Base-by-base conservation (phyloP, 2,113 vertebrate species). In the Alosa alosa region DNA sequence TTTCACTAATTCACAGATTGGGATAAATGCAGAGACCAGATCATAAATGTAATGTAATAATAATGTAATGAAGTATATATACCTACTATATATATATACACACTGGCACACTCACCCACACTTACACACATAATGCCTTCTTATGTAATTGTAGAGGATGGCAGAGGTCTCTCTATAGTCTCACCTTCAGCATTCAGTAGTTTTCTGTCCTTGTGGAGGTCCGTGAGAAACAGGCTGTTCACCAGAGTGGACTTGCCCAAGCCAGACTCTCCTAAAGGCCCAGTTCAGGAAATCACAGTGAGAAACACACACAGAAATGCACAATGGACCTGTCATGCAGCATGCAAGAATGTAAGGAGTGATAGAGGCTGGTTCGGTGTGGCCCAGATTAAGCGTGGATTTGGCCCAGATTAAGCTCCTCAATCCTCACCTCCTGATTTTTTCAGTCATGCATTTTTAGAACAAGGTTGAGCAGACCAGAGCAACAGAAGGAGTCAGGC, bases 211-310 rank as follows among this genome's bases (percentile, higher is more conserved):
- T 99, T 99, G 94, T 99, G 99, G 87, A 99, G 95, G 90, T 99
- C 98, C 46, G 98, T 99, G 92, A 99, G 96, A 93, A 99, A 99
- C 88, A 99, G 95, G 92, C 98, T 99, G 92, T 99, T 99, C 84
- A 99, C 98, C 92, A 99, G 92, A 0, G 98, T 99, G 86, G 98
- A 99, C 92, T 99, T 99, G 83, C 98, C 98, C 94, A 99, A 95
- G 50, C 98, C 98, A 0, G 98, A 99, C 93, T 99, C 98, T 90
- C 98, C 98, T 99, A 91, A 49, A 49, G 9, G 47, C 11, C 47
- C 47, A 49, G 47, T 10, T 10, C 9, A 49, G 41, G 41, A 44
- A 4, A 44, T 44, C 41, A 49, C 11, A 49, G 47, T 49, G 47
- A 60, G 55, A 60, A 60, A 60, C 17, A 60, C 55, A 20, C 3